Base-by-base conservation (phyloP, 2,113 vertebrate genomes). In the Gadus macrocephalus region DNA sequence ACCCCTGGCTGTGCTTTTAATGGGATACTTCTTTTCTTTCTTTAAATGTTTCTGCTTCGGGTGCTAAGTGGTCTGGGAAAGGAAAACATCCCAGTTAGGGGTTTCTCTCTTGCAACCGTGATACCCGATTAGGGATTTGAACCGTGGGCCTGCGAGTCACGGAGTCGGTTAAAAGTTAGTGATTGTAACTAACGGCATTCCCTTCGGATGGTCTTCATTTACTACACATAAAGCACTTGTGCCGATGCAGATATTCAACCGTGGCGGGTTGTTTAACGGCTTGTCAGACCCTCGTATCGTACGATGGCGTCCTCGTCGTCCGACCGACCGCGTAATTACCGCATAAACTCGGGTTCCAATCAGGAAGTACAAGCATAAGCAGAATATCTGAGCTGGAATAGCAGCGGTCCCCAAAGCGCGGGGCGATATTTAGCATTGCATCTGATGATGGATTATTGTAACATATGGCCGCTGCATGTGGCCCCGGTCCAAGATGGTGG, bases 401-500 rank as follows among this genome's bases (percentile, higher is more conserved):
- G 38, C 19, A 69, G 58, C 67, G 63, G 61, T 63, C 66, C 38
- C 68, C 35, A 11, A 81, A 80, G 56, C 77, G 67, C 63, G 67
- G 65, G 62, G 65, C 67, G 72, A 72, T 78, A 27, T n/a, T 75
- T 28, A 78, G 56, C 62, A 16, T 66, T 64, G 42, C 42, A 75
- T 77, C 66, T 75, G 73, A 68, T 69, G 15, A 62, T 63, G 60
- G 75, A 76, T 74, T 80, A 79, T 59, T n/a, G 5, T 68, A 67
- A 69, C 67, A 68, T 67, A 62, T 75, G 65, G 76, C 72, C 76
- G 71, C 63, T 72, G 79, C 49, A 61, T 79, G 67, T 79, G 68
- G 71, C 53, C 11, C n/a, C 56, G 76, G 78, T 84, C 82, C 81
- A 84, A 84, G 66, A 73, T 70, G 53, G 49, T 27, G 71, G 81